Conservation (phyloP, 2,888 invertebrate genomes). For the Acanthosepion lycidas region DNA sequence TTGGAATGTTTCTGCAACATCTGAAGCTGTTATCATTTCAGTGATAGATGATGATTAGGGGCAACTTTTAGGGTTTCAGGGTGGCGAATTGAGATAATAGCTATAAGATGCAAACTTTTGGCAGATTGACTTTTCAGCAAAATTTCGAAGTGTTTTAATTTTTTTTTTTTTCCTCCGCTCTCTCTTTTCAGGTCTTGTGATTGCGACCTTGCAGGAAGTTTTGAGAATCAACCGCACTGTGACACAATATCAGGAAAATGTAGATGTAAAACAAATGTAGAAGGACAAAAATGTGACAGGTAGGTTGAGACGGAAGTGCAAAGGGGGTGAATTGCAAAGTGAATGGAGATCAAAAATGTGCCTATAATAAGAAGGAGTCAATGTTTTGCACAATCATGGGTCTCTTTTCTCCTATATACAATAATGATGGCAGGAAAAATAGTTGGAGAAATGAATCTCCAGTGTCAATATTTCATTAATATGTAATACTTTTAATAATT, state of each 20-base stretch:
- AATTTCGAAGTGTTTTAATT: background rate
- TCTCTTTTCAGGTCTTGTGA: conserved; percentile 83
- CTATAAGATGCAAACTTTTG: no score
- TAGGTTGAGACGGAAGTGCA: conserved; percentile 74
- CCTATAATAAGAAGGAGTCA: background rate
- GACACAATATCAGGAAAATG: conserved; percentile 84
- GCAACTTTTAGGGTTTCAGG: no score
- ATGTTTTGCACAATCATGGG: background rate
- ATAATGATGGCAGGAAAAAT: no score
- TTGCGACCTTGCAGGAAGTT: conserved; percentile 89
- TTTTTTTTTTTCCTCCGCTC: background rate
- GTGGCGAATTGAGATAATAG: no score
- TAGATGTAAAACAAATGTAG: conserved; percentile 83
- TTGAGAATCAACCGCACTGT: conserved; percentile 87
- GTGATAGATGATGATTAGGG: no score
- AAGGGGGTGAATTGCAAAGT: conserved; percentile 71
- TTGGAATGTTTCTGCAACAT: no score
- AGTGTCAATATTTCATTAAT: no score
- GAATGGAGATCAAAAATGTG: conserved; percentile 94
- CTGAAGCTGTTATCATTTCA: no score
- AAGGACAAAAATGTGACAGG: conserved; percentile 93
- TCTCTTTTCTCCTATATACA: background rate
- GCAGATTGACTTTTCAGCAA: no score
- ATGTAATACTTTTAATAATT: no score
- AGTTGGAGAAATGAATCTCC: no score